Evolutionary conservation across 2,888 invertebrate genomes (phyloP), one percentile per base, ranked within the genome.

Genomic region (Sphecodes monilicornis): DNA sequence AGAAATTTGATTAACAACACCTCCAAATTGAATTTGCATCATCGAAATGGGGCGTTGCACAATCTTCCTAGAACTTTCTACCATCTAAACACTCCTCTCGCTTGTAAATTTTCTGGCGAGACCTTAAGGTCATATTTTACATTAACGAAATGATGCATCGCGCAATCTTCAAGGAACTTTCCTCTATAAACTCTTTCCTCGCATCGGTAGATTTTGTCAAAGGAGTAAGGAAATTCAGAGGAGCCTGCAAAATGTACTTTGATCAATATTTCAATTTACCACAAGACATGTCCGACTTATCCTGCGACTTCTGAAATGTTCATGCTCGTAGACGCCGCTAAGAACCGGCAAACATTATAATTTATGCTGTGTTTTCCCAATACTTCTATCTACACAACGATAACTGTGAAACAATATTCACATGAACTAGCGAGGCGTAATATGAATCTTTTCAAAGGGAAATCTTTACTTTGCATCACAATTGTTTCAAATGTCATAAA

Each of bases 1-100:
- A 36, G 18, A 50, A 76, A 76, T 54, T 76, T 26, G 54, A 66
- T 66, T 69, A 39, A 29, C 50, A 13, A 36, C 50, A 36, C 50
- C 10, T 26, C 13, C 36, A 69, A 69, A 76, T 76, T 76, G 50
- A 69, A 76, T 76, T 76, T 69, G 36, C 76, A 76, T 69, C 69
- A 46, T 54, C 68, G 57, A 66, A 76, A 66, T 50, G 76, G 66
- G 22, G 13, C 74, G 29, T 64, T 64, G 74, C 22, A 32, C 74
- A 41, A 46, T 66, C 46, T n/a, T 50, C 68, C 26, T 18, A 22
- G 50, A 76, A 71, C 46, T 50, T 71, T 71, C 71, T 32, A 32
- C 32, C 32, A 6, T 71, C 46, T 13, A 50, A 71, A 43, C 29
- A 22, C 70, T 43, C 26, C 26, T 32, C 70, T 32, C 46, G 43